These are phyloP conservation scores for Neoaliturus tenellus DNA, from an alignment of 2,888 invertebrate species.

Conservation along the genomic window DNA sequence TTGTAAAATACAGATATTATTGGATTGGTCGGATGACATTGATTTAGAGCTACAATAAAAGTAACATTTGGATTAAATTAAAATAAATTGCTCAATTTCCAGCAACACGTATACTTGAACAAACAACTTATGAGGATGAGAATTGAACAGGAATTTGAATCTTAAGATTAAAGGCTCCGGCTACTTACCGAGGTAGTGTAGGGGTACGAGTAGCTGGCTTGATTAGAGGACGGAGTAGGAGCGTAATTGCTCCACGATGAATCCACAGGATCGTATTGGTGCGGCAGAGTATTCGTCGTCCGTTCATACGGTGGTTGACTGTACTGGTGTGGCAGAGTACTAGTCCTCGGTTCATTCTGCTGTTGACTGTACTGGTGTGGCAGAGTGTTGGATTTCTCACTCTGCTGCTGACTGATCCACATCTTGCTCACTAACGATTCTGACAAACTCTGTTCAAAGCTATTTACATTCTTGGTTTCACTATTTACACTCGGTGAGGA, in stretches of 20 bases:
- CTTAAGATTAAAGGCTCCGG: too few relatives aligned
- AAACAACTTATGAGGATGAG: too few relatives aligned
- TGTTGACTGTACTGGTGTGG: too few relatives aligned
- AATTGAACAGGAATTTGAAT: too few relatives aligned
- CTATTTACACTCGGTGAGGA: conserved; percentile 43
- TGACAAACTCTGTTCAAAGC: conserved; percentile 41
- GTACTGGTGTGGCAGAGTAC: conserved; percentile 40
- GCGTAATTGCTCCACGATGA: conserved; percentile 51
- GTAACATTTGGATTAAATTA: too few relatives aligned
- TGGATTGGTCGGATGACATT: too few relatives aligned
- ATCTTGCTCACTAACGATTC: conserved; percentile 47
- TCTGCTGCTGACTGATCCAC: conserved; percentile 47
- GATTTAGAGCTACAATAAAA: too few relatives aligned
- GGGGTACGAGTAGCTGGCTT: background rate
- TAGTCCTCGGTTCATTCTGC: conserved; percentile 51
- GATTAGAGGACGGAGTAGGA: conserved; percentile 38
- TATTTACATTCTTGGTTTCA: conserved; percentile 45
- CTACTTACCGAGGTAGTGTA: conserved; percentile 46
- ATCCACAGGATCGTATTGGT: conserved; percentile 58
- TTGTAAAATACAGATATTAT: too few relatives aligned
- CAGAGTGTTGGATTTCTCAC: background rate
- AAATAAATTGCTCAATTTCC: too few relatives aligned
- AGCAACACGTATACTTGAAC: too few relatives aligned
- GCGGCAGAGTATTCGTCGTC: conserved; percentile 14
- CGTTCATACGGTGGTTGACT: too few relatives aligned